Evolutionary conservation across 2,888 invertebrate genomes (phyloP).

Genomic region (Sericinus montela): DNA sequence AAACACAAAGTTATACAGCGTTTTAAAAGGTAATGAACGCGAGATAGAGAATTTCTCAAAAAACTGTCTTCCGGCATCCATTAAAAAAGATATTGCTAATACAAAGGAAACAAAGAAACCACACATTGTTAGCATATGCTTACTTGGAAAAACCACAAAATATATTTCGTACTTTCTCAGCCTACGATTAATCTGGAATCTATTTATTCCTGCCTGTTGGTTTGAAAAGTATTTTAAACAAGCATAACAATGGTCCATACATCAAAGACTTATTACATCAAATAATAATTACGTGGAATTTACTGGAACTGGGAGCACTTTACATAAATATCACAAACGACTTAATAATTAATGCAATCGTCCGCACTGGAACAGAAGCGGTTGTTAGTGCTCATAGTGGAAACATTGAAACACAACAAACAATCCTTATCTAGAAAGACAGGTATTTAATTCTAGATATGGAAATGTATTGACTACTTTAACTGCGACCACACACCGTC

Average conservation of each 20-base stretch:
- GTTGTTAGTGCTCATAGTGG: constrained; percentile 1
- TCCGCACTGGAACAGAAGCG: background rate
- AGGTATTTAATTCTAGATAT: constrained; percentile 12
- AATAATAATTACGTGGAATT: no score
- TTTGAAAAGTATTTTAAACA: background rate
- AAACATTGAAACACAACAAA: constrained; percentile 6
- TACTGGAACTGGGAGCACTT: background rate
- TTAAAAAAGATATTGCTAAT: background rate
- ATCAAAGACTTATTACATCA: no score
- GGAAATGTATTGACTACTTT: background rate
- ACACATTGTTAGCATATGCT: no score
- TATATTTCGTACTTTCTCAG: no score
- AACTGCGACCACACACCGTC: constrained; percentile 3
- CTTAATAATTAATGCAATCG: constrained; percentile 1
- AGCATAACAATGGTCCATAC: no score
- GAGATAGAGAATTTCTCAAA: constrained; percentile 2
- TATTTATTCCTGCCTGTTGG: background rate
- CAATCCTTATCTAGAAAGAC: constrained; percentile 11
- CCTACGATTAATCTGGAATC: no score
- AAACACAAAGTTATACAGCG: background rate
- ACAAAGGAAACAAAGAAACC: no score
- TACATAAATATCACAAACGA: background rate
- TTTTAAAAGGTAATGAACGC: background rate
- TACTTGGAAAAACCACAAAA: no score
- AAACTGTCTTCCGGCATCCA: constrained; percentile 1